A percentile compares a stretch with the other conserved stretches of the same genome.
phyloP scores from a whole-genome alignment of 2,113 vertebrate genomes.

The Electrona antarctica region DNA sequence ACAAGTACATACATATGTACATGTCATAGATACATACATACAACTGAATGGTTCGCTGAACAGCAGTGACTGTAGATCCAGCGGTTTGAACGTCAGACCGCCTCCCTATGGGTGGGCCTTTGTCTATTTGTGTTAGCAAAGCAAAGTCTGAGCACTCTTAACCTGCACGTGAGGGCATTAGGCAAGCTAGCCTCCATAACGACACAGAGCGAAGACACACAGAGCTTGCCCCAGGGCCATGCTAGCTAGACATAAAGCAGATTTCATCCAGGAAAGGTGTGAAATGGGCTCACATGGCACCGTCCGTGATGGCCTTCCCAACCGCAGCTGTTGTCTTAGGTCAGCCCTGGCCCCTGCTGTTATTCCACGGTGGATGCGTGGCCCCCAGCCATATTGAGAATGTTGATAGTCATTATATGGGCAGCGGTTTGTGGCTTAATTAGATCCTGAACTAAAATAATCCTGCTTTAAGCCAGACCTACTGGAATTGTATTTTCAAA shows the following conservation, averaged over 20 bases:
- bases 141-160: conserved; percentile 52
- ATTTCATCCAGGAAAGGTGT: conserved; percentile 1
- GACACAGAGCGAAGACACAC: not conserved
- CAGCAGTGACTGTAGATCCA: conserved; percentile 26
- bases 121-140: conserved; percentile 58
- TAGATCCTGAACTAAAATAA: too few species aligned
- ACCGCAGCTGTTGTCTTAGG: conserved; percentile 2
- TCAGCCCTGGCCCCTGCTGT: not conserved
- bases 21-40: conserved; percentile 22
- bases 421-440: too few species aligned
- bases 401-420: not conserved
- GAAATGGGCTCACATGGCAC: conserved; percentile 15
- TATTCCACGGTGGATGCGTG: not conserved
- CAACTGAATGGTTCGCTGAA: conserved; percentile 20
- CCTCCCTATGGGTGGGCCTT: conserved; percentile 24
- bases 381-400: not conserved
- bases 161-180: conserved; percentile 43
- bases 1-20: conserved; percentile 29
- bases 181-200: conserved; percentile 2
- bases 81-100: conserved; percentile 28
- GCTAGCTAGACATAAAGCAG: not conserved
- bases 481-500: too few species aligned
- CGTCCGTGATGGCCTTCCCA: conserved; percentile 3
- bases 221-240: conserved; percentile 7
- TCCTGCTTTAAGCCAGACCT: too few species aligned